Evolutionary conservation across 2,113 vertebrate genomes (phyloP).

Genomic region (Festucalex cinctus): DNA sequence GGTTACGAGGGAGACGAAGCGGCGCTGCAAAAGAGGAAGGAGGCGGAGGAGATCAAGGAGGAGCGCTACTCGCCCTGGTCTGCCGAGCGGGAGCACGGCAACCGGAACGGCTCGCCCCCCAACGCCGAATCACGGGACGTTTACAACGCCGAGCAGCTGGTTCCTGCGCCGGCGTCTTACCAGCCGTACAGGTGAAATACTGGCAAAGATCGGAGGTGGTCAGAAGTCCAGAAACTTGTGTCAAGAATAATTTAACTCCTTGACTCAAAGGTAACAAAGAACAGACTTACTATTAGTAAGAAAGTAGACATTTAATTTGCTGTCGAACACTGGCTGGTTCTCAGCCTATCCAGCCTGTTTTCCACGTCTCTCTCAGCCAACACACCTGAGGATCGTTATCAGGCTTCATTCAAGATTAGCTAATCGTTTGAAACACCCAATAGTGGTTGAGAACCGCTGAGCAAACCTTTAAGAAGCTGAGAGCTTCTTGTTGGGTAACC

Average conservation of each 20-base stretch:
- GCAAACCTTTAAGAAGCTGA: too few species aligned
- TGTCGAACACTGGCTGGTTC: too few species aligned
- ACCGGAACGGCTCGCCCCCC: constrained; percentile 63
- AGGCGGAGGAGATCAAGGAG: constrained; percentile 58
- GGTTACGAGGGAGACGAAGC: constrained; percentile 58
- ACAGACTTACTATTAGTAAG: neutral
- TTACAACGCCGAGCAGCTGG: constrained; percentile 79
- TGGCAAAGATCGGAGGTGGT: neutral
- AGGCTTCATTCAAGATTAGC: too few species aligned
- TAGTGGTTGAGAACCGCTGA: too few species aligned
- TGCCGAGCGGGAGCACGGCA: constrained; percentile 63
- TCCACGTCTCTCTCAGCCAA: too few species aligned
- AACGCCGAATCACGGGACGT: constrained; percentile 68
- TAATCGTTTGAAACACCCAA: too few species aligned
- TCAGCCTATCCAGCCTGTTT: too few species aligned
- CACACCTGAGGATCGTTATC: too few species aligned
- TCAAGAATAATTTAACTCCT: too few species aligned
- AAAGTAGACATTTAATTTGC: neutral
- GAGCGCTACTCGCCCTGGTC: constrained; percentile 78
- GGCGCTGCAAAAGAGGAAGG: constrained; percentile 58
- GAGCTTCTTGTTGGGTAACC: too few species aligned
- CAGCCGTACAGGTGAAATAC: constrained; percentile 77
- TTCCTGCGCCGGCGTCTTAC: constrained; percentile 71
- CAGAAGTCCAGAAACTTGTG: neutral
- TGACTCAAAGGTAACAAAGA: too few species aligned